Evolutionary conservation across 1,140 invertebrate genomes (phyloP).

Genomic region (Bombus sibiricus): DNA sequence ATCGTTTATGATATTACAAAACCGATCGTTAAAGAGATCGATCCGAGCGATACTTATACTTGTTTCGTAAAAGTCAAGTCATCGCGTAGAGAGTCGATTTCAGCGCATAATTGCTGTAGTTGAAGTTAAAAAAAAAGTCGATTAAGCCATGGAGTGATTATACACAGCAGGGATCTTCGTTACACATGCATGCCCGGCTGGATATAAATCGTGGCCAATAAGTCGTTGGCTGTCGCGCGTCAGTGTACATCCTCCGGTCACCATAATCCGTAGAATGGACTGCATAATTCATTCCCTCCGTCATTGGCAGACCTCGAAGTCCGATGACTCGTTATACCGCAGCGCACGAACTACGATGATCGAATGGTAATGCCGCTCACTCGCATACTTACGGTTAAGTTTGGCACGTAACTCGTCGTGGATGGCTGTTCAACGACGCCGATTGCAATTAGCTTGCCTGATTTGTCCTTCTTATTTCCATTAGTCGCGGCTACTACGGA

Average conservation of each 20-base stretch:
- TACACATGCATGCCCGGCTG: slow-evolving; percentile 45
- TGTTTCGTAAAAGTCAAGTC: background rate
- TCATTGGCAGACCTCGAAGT: slow-evolving; percentile 63
- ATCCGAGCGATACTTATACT: background rate
- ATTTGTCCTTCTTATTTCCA: slow-evolving; percentile 46
- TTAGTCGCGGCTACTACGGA: background rate
- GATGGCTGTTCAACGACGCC: background rate
- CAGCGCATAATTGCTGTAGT: background rate
- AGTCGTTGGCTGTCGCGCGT: slow-evolving; percentile 54
- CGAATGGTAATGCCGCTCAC: slow-evolving; percentile 63
- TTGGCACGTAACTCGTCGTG: slow-evolving; percentile 54
- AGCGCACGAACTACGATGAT: slow-evolving; percentile 52
- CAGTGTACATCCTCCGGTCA: slow-evolving; percentile 61
- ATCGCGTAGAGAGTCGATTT: background rate
- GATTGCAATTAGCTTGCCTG: slow-evolving; percentile 41
- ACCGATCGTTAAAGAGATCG: background rate
- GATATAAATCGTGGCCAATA: slow-evolving; percentile 57
- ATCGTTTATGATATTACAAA: background rate
- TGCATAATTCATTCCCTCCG: slow-evolving; percentile 67
- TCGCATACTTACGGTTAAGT: slow-evolving; percentile 54
- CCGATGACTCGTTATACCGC: slow-evolving; percentile 62
- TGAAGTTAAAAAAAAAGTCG: background rate
- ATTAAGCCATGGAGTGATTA: slow-evolving; percentile 1
- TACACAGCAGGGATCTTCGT: slow-evolving; percentile 6
- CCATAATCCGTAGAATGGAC: slow-evolving; percentile 64